Evolutionary conservation across 2,113 vertebrate species (phyloP).

Genomic region (Bostrychus sinensis): DNA sequence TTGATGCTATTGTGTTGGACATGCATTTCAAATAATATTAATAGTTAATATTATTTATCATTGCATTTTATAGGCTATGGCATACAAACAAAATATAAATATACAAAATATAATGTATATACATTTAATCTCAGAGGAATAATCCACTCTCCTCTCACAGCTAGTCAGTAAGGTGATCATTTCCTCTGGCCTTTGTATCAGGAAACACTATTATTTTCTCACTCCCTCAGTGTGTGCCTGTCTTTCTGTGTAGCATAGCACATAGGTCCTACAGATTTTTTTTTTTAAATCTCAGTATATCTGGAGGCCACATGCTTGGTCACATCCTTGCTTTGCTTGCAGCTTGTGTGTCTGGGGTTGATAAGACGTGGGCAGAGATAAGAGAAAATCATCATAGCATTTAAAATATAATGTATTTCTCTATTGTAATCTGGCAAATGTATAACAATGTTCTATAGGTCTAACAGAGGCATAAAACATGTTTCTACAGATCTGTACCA

Average conservation of each 20-base stretch:
- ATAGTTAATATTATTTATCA: too few species aligned
- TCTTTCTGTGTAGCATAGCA: conserved; percentile 28
- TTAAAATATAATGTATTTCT: conserved; percentile 9
- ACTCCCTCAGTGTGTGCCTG: background rate
- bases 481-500: conserved; percentile 78
- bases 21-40: too few species aligned
- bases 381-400: conserved; percentile 21
- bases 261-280: conserved; percentile 55
- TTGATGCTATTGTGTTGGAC: too few species aligned
- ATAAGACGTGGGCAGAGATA: conserved; percentile 63
- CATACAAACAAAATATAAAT: too few species aligned
- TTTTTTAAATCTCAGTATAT: conserved; percentile 49
- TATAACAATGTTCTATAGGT: conserved; percentile 12
- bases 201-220: conserved; percentile 1
- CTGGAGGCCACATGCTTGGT: conserved; percentile 63
- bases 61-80: too few species aligned
- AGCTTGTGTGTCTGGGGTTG: conserved; percentile 66
- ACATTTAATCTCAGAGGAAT: too few species aligned
- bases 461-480: conserved; percentile 26
- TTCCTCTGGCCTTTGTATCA: conserved; percentile 32
- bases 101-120: too few species aligned
- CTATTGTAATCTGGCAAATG: background rate
- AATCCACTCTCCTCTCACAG: too few species aligned
- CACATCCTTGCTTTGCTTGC: conserved; percentile 64
- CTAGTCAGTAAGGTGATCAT: too few species aligned